Evolutionary conservation across 2,888 invertebrate species (phyloP).

Genomic region (Parelbella ahira): DNA sequence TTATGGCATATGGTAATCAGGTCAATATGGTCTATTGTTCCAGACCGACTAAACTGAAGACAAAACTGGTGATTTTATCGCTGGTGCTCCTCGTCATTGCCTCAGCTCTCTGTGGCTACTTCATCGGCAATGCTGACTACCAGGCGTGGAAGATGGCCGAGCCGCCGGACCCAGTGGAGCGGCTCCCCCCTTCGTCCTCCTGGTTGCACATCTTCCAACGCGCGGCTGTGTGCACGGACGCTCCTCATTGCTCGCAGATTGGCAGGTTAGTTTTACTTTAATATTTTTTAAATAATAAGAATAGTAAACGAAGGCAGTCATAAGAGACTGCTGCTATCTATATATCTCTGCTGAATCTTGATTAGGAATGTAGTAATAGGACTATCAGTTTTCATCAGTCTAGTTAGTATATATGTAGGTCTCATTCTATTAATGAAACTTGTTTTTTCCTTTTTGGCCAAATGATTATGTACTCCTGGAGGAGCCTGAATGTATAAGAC

Average conservation of each 20-base stretch:
- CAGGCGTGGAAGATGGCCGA: constrained; percentile 42
- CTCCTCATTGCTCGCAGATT: constrained; percentile 86
- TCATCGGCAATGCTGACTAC: constrained; percentile 52
- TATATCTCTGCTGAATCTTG: too few relatives aligned
- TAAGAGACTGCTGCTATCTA: too few relatives aligned
- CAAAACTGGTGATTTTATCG: constrained; percentile 49
- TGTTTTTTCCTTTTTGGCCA: too few relatives aligned
- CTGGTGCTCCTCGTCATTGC: constrained; percentile 49
- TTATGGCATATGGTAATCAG: too few relatives aligned
- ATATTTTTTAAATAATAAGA: not conserved
- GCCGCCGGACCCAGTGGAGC: constrained; percentile 84
- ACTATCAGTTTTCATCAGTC: too few relatives aligned
- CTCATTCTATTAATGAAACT: too few relatives aligned
- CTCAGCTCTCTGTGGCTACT: constrained; percentile 56
- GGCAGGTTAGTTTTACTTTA: constrained; percentile 83
- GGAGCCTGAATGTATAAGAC: too few relatives aligned
- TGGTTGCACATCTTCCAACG: constrained; percentile 82
- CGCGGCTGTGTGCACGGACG: constrained; percentile 90
- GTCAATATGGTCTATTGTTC: too few relatives aligned
- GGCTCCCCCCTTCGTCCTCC: constrained; percentile 84
- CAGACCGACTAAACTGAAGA: constrained; percentile 56
- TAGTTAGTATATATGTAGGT: too few relatives aligned
- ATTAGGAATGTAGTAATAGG: too few relatives aligned
- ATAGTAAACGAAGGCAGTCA: too few relatives aligned
- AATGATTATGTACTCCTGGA: too few relatives aligned